These are phyloP conservation scores for Trachemys scripta DNA, from an alignment of 2,113 vertebrate species.

Conservation along the genomic window DNA sequence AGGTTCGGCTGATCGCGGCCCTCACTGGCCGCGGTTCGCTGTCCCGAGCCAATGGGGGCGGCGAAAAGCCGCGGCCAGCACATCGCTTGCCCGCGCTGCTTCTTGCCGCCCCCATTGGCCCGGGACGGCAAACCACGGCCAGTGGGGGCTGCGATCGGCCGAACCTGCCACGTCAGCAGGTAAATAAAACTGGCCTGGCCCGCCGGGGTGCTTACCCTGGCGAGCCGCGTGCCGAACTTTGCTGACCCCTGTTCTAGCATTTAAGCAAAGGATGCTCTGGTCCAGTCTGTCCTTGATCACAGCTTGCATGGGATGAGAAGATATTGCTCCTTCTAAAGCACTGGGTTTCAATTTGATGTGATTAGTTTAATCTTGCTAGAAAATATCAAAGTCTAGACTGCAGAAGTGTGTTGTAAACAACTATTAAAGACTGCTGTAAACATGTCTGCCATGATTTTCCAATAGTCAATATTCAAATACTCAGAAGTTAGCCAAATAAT, in stretches of 20 bases:
- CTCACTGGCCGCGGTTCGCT: too few species aligned
- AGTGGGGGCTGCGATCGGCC: too few species aligned
- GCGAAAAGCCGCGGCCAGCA: too few species aligned
- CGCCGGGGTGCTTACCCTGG: too few species aligned
- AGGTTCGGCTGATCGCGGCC: too few species aligned
- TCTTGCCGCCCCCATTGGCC: too few species aligned
- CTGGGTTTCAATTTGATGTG: background rate
- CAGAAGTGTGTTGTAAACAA: background rate
- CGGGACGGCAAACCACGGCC: too few species aligned
- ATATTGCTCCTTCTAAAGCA: background rate
- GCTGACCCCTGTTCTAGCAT: background rate
- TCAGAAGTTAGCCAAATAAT: slow-evolving; percentile 16
- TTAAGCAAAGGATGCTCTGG: background rate
- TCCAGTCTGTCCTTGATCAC: background rate
- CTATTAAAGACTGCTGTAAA: slow-evolving; percentile 24
- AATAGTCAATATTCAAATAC: background rate
- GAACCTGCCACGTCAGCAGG: too few species aligned
- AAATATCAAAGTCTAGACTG: slow-evolving; percentile 1
- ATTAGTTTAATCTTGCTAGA: background rate
- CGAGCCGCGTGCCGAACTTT: too few species aligned
- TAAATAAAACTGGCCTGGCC: too few species aligned
- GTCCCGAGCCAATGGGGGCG: too few species aligned
- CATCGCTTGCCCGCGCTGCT: too few species aligned
- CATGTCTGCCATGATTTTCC: background rate
- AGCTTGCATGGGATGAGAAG: background rate